Evolutionary conservation across 2,888 invertebrate species (phyloP).

Genomic region (Mesorhabditis sp.): DNA sequence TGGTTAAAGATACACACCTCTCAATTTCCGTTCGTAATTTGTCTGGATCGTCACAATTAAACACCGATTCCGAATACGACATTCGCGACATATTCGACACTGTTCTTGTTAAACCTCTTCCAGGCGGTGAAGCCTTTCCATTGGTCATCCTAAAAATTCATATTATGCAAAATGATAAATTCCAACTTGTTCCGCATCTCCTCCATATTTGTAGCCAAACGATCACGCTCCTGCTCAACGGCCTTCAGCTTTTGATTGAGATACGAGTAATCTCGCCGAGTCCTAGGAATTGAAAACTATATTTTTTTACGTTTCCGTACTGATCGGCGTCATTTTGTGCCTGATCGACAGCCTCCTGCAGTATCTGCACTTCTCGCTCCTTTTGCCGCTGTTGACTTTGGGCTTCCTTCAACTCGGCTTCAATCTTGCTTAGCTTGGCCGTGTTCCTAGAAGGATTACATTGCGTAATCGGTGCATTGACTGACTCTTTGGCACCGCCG

Average conservation of each 20-base stretch:
- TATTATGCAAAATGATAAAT: not conserved
- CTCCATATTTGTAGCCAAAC: not conserved
- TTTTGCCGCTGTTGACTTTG: not conserved
- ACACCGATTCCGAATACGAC: conserved; percentile 12
- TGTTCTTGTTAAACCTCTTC: not conserved
- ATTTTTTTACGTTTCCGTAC: not conserved
- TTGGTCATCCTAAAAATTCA: not conserved
- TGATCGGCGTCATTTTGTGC: not conserved
- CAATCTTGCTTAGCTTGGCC: not conserved
- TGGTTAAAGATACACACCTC: conserved; percentile 20
- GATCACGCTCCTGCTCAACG: not conserved
- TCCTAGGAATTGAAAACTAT: not conserved
- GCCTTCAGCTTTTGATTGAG: not conserved
- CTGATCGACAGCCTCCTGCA: not conserved
- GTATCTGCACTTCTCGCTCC: not conserved
- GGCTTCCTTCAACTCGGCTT: not conserved
- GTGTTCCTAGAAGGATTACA: not conserved
- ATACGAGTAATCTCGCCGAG: not conserved
- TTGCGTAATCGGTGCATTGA: not conserved
- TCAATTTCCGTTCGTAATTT: conserved; percentile 27
- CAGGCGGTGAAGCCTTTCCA: conserved; percentile 5
- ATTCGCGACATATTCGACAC: conserved; percentile 2
- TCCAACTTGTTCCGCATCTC: not conserved
- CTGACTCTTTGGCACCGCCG: conserved; percentile 1
- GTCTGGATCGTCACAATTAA: conserved; percentile 29